Evolutionary conservation across 2,113 vertebrate genomes (phyloP), one percentile per base, ranked within the genome.

Genomic region (Prionailurus bengalensis): DNA sequence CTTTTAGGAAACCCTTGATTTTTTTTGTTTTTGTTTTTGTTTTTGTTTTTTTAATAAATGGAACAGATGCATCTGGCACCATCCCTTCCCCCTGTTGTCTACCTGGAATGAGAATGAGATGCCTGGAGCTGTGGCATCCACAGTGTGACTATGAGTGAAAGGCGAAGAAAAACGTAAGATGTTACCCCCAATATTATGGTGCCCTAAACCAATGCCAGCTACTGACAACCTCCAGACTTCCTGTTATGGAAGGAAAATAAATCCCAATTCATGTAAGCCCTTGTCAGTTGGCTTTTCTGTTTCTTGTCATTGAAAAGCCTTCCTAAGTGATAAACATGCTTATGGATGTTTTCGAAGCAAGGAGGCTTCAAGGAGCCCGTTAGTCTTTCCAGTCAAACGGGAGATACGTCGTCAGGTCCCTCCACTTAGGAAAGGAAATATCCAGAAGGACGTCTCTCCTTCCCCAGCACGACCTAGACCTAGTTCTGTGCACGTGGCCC

Each of bases 271-370:
- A 70, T 79, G 36, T 71, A 33, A 36, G 39, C 53, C 76, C 79
- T 53, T 79, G 29, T 61, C 39, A 21, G 42, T 70, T 68, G 66
- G 2, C 21, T 80, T 96, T 91, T 89, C 91, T 94, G n/a, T 45
- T 90, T 74, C 76, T 82, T 33, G 23, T 61, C 82, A 66, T 4
- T 97, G 73, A 58, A 82, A 89, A 86, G 31, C 74, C 92, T 78
- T 82, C 63, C 63, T 87, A 65, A 58, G 45, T 66, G 87, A 91
- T 70, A 79, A 21, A 31, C 15, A 80, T 85, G 61, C 53, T 79
- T 74, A 25, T 48, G 65, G 42, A 33, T 58, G 65, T 91, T 88
- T 85, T 79, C 66, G 31, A 66, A 63, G 86, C 25, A 81, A 89
- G 39, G 65, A 91, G 23, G 12, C 53, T 55, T 88, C 33, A 51